Base-by-base conservation (phyloP, 2,797 vertebrate genomes). In the Sparus aurata region DNA sequence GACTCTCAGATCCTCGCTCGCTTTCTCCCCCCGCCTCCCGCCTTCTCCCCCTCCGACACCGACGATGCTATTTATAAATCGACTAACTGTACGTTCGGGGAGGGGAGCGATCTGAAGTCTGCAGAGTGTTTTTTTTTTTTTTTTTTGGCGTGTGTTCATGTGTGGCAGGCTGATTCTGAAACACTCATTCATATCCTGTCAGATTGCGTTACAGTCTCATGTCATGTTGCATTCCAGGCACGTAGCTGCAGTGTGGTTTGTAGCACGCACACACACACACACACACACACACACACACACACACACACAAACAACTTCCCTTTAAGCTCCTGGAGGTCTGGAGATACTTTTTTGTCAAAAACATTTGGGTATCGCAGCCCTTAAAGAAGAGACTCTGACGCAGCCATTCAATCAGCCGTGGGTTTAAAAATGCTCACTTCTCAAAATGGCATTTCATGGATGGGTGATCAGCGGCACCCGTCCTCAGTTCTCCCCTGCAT, bases 11-110 rank as follows among this genome's bases (percentile, higher is more conserved):
- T 76, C 52, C 23, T 64, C 12, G 0, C 17, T 2, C 65, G 59
- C 58, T 46, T 74, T 69, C 4, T 27, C 27, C 4, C 27, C 27
- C 27, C 11, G 2, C 47, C 38, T 60, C 68, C 18, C 16, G 61
- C 78, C 72, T 83, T 82, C 38, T 65, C 73, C 70, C 68, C 75
- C 70, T 79, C 60, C 68, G 23, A 77, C 75, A 30, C 66, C 0
- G 34, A 71, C 0, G 45, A 49, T 57, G 73, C 85, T 79, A 82
- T 89, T 90, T 85, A 81, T 87, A 85, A 84, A 67, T 0, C 12
- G 23, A 60, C 63, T 47, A 30, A 85, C 66, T 70, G 71, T 78
- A 78, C 15, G 8, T 3, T 58, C 30, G 43, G 41, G 18, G 10
- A 58, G 38, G 43, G 41, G 18, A 18, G 18, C 62, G 53, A 30